These are phyloP conservation scores for Ceratoteleas bidentatus DNA, from an alignment of 1,140 invertebrate genomes.

Conservation along the genomic window DNA sequence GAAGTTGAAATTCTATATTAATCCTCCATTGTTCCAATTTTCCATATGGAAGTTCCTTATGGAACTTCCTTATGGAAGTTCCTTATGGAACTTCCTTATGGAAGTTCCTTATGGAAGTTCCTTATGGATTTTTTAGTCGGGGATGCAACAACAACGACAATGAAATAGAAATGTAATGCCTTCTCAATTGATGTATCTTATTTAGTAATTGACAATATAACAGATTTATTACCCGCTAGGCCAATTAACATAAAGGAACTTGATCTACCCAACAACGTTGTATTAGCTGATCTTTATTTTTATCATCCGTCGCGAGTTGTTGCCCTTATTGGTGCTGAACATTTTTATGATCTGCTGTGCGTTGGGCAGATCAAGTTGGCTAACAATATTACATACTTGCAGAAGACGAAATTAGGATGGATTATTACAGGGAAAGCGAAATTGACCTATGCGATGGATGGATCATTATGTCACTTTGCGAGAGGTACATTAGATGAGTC, in stretches of 20 bases:
- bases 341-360: constrained; percentile 25
- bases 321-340: constrained; percentile 18
- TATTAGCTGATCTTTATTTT: constrained; percentile 32
- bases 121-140: too few relatives aligned
- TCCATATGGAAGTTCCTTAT: too few relatives aligned
- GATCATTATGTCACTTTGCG: neutral
- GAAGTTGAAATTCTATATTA: too few relatives aligned
- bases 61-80: too few relatives aligned
- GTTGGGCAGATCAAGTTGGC: constrained; percentile 13
- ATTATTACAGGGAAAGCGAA: constrained; percentile 6
- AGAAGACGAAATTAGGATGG: constrained; percentile 32
- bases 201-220: constrained; percentile 15
- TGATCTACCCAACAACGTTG: constrained; percentile 9
- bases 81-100: too few relatives aligned
- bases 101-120: too few relatives aligned
- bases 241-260: constrained; percentile 1
- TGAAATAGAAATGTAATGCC: neutral
- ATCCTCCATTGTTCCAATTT: too few relatives aligned
- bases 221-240: neutral
- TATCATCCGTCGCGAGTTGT: constrained; percentile 5
- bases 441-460: neutral
- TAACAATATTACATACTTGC: constrained; percentile 17
- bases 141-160: neutral
- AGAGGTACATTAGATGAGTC: neutral
- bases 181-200: neutral